phyloP scores from a whole-genome alignment of 1,140 invertebrate species.

The Aphelenchoides avenae region DNA sequence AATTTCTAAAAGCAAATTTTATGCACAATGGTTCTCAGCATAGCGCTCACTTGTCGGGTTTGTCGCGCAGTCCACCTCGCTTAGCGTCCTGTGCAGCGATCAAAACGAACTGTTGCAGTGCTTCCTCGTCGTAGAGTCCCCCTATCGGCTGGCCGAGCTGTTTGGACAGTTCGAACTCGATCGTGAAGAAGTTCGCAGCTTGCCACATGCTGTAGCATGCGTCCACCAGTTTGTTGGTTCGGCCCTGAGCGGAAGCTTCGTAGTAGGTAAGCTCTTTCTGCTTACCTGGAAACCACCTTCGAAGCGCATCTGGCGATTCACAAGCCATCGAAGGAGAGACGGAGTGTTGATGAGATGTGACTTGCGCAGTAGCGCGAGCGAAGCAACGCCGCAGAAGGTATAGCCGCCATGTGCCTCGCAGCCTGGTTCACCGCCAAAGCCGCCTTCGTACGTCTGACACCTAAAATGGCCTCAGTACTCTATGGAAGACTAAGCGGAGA shows the following conservation, averaged over 20 bases:
- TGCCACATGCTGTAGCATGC: conserved; percentile 99
- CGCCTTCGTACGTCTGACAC: conserved; percentile 97
- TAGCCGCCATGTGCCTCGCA: conserved; percentile 98
- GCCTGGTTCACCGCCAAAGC: conserved; percentile 86
- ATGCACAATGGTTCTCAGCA: conserved; percentile 1
- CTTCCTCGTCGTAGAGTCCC: conserved; percentile 59
- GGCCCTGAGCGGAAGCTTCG: conserved; percentile 53
- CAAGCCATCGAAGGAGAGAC: conserved; percentile 58
- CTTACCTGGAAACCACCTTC: conserved; percentile 63
- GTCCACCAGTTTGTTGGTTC: conserved; percentile 97
- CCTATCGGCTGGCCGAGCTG: background rate
- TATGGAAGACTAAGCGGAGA: conserved; percentile 1
- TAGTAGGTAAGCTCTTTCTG: no score
- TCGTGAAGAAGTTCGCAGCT: conserved; percentile 75
- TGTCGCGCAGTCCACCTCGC: conserved; percentile 86
- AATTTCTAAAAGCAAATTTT: conserved; percentile 16
- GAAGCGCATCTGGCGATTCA: conserved; percentile 60
- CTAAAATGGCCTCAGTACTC: conserved; percentile 60
- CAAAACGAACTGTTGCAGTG: conserved; percentile 88
- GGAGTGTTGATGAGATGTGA: conserved; percentile 22
- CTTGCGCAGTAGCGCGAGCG: conserved; percentile 73
- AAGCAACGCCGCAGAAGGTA: conserved; percentile 88
- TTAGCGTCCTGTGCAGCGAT: conserved; percentile 81
- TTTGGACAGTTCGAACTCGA: conserved; percentile 31
- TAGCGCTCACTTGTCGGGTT: conserved; percentile 77